Evolutionary conservation across 2,888 invertebrate species (phyloP), one percentile per base, ranked within the genome.

Genomic region (Drosophila pegasa): DNA sequence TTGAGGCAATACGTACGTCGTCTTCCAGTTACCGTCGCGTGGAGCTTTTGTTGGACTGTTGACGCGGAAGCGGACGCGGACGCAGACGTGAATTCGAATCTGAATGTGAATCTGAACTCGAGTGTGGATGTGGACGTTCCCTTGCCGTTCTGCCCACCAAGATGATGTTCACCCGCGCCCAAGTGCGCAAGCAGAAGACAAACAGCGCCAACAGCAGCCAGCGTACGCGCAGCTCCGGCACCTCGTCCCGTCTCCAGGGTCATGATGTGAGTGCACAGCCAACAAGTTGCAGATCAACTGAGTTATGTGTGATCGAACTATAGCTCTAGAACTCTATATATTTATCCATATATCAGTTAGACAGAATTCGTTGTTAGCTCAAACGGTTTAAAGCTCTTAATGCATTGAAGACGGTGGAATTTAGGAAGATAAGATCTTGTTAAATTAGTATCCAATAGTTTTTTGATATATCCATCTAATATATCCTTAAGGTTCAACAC

Each of bases 91-190:
- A 10, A 41, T 41, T 14, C 3, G 14, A 20, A 43, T n/a, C 25
- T 2, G 20, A 20, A 40, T 40, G 12, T 20, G 14, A 40, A 40
- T 40, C 8, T 14, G 14, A 22, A 41, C 22, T 9, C 20, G 20
- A 9, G 8, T 25, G 41, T 48, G 47, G 18, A 1, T 14, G 14
- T 14, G 48, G 20, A 33, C 31, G 48, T 18, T 45, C 14, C 31
- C 0, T 9, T 20, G 29, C 22, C 33, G 20, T 22, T 35, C 50
- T 22, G 50, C 50, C 75, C 80, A 50, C 58, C 66, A 82, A 90
- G 75, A 95, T 95, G 95, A 95, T 95, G 95, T 95, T 95, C 92
- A 95, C 95, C 82, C 95, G 95, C 83, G 94, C 94, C 88, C 94
- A 94, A 70, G 94, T 94, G 90, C 93, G 94, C 79, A 94, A 94